Base-by-base conservation (phyloP, 2,797 vertebrate species). In the Micropoecilia bifurca region DNA sequence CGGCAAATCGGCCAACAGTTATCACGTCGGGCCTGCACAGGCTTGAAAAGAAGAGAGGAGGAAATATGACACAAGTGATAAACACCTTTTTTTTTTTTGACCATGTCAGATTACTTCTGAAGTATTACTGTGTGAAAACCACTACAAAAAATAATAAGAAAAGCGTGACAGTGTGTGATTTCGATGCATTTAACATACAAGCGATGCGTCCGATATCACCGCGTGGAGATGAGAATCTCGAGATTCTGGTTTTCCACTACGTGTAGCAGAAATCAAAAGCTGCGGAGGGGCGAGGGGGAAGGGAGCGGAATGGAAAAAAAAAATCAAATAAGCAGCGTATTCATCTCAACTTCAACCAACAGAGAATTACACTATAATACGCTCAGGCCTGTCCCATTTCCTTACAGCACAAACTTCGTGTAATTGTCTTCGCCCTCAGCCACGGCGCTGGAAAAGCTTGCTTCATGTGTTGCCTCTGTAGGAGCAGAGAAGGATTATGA, bases 1-100 rank as follows among this genome's bases (percentile, higher is more conserved):
- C 90, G 81, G 91, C 88, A 92, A 82, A 95, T 95, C 81, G 86
- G 91, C 87, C 92, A 95, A 87, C 76, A 91, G 95, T 95, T 95
- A 92, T 95, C 95, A 91, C 71, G 46, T 85, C 33, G 33, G 53
- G 78, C 87, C 89, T 91, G 90, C 89, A 82, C 73, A 53, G 86
- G 88, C 89, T 93, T 92, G 81, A 91, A 91, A 90, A 92, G 87
- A 90, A 91, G 84, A 89, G 39, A 41, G 25, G 68, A 14, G 41
- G 75, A 85, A 86, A 89, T 93, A 92, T 88, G 80, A 86, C 77
- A 81, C 78, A 87, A 86, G 87, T 22, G 90, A 93, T 94, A 93
- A 92, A 92, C 83, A 83, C 69, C 83, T 41, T 41, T 41, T 39
- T 39, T 39, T 79, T 85, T 79, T 86, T 79, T 57, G 87, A 88